A percentile compares a stretch with the other conserved stretches of the same genome.
These are phyloP conservation scores for Lepidochrysops patricia DNA, from an alignment of 2,888 invertebrate species.

Conservation along the genomic window DNA sequence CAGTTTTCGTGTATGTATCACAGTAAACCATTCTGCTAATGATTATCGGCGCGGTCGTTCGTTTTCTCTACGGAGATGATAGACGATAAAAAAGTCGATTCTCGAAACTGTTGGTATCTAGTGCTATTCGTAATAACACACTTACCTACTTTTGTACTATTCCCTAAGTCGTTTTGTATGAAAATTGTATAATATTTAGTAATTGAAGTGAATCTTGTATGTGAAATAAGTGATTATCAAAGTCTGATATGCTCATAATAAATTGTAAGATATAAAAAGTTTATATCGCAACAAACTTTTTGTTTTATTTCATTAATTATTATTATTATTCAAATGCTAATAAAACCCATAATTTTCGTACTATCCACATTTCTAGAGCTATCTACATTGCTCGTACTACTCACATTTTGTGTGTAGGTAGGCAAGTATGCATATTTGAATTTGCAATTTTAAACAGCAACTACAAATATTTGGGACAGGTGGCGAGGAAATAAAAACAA, in stretches of 20 bases:
- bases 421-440: no score
- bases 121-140: neutral
- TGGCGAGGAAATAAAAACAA: conserved; percentile 46
- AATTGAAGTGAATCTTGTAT: neutral
- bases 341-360: no score
- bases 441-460: no score
- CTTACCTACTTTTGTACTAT: neutral
- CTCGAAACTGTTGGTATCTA: no score
- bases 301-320: conserved; percentile 2
- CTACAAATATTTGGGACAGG: neutral
- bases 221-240: neutral
- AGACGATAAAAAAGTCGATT: no score
- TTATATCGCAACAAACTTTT: neutral
- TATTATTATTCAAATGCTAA: no score
- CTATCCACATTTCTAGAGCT: no score
- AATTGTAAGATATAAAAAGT: conserved; percentile 1
- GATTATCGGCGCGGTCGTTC: no score
- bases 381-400: no score
- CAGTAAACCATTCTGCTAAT: no score
- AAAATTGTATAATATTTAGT: neutral
- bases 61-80: no score
- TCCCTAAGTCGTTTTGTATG: neutral
- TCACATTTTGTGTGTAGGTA: no score
- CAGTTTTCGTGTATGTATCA: neutral
- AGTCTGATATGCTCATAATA: conserved; percentile 5